Percentiles rank a stretch among this genome's conserved stretches.
Evolutionary conservation across 2,113 vertebrate species (phyloP).

Genomic region (Porphyrio hochstetteri): DNA sequence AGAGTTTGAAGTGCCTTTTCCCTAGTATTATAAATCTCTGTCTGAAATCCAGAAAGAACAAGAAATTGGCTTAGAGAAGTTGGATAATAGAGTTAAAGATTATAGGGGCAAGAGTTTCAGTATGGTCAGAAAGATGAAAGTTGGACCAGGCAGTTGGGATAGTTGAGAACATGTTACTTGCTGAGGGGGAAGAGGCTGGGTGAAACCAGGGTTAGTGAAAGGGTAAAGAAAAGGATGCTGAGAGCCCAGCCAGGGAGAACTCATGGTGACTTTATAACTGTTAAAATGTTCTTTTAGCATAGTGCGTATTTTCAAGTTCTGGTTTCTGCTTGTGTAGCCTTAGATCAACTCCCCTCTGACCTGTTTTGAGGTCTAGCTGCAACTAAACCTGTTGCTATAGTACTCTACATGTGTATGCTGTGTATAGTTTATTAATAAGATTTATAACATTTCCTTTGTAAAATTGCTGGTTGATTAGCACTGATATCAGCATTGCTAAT

Average conservation of each 20-base stretch:
- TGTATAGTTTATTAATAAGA: background rate
- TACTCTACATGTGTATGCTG: accelerated
- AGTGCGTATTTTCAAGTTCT: background rate
- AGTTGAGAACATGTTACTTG: accelerated
- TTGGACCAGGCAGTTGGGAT: background rate
- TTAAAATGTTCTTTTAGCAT: background rate
- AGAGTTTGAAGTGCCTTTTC: background rate
- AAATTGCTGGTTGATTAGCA: background rate
- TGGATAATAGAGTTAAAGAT: background rate
- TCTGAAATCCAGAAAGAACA: background rate
- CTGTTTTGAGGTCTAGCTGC: background rate
- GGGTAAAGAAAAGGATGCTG: background rate
- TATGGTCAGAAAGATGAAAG: background rate
- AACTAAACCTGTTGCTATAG: background rate
- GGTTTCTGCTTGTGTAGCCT: background rate
- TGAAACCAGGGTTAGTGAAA: background rate
- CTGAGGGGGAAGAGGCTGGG: background rate
- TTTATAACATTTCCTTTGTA: background rate
- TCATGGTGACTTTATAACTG: background rate
- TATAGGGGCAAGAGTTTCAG: background rate
- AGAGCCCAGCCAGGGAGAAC: background rate
- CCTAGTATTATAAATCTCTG: background rate
- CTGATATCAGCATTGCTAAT: background rate
- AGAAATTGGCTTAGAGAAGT: background rate
- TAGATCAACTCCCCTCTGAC: background rate